Conservation (phyloP, 2,113 vertebrate species). For the Reinhardtius hippoglossoides region DNA sequence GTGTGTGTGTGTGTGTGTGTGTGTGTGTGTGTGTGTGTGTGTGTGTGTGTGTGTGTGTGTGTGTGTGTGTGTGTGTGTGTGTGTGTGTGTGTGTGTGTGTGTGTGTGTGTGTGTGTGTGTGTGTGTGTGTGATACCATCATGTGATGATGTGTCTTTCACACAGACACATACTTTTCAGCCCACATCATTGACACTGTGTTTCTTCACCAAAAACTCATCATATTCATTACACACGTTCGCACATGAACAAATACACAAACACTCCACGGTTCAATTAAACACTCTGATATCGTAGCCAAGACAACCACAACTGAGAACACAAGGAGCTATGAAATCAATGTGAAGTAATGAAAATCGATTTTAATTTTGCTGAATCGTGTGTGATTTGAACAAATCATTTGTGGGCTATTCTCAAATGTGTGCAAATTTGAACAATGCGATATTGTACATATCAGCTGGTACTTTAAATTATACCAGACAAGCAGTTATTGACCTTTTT, state of each 20-base stretch:
- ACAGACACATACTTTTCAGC: slow-evolving; percentile 1
- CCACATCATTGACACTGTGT: slow-evolving; percentile 4
- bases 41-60: background rate
- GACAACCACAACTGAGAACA: slow-evolving; percentile 20
- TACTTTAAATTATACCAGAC: background rate
- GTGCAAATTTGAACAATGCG: background rate
- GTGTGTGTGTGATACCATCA: background rate
- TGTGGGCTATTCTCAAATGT: background rate
- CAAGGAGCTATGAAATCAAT: slow-evolving; percentile 31
- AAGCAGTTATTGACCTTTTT: background rate
- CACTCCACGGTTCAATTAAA: slow-evolving; percentile 20
- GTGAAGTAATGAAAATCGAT: slow-evolving; percentile 13
- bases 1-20: background rate
- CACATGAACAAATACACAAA: background rate
- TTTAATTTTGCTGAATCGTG: background rate
- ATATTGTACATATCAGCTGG: background rate
- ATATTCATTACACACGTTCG: slow-evolving; percentile 11
- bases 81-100: background rate
- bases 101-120: too few relatives aligned
- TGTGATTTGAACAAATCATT: too few relatives aligned
- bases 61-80: too few relatives aligned
- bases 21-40: background rate
- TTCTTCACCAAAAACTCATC: slow-evolving; percentile 27
- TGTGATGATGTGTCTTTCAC: background rate
- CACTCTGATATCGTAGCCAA: slow-evolving; percentile 26